Evolutionary conservation across 2,113 vertebrate genomes (phyloP).

Genomic region (Corythaixoides concolor): DNA sequence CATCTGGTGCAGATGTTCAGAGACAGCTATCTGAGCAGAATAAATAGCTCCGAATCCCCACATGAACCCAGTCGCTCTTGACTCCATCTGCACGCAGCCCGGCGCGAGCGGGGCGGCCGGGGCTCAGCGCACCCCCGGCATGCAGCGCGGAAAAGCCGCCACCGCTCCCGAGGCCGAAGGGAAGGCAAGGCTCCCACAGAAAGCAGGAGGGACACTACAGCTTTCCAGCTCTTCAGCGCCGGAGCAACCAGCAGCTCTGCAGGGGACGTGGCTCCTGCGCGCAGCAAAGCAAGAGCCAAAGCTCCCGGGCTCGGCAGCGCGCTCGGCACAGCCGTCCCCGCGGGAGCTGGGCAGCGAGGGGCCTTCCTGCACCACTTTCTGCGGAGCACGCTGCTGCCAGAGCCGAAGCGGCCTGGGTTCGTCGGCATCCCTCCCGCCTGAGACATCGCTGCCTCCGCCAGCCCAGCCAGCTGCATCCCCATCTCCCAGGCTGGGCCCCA

Average conservation of each 20-base stretch:
- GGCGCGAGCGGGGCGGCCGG: fast-evolving
- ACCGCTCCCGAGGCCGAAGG: background rate
- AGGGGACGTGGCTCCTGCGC: fast-evolving
- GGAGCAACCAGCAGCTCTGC: background rate
- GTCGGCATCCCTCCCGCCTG: background rate
- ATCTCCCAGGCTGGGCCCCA: conserved; percentile 14
- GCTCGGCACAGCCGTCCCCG: background rate
- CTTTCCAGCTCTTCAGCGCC: background rate
- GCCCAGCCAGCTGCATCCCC: background rate
- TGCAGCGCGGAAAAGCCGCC: background rate
- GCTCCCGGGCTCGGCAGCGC: fast-evolving
- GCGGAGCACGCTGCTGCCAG: background rate
- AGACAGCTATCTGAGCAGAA: background rate
- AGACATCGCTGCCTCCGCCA: background rate
- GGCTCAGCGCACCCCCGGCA: background rate
- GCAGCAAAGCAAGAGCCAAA: fast-evolving
- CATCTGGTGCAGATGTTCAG: conserved; percentile 21
- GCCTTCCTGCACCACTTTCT: background rate
- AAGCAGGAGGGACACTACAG: background rate
- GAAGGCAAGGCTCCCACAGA: background rate
- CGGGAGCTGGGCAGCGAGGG: background rate
- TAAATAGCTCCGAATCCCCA: background rate
- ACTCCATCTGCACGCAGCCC: background rate
- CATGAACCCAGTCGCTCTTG: background rate
- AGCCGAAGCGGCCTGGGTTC: background rate